Evolutionary conservation across 2,797 vertebrate species (phyloP).

Genomic region (Pseudochirops cupreus): DNA sequence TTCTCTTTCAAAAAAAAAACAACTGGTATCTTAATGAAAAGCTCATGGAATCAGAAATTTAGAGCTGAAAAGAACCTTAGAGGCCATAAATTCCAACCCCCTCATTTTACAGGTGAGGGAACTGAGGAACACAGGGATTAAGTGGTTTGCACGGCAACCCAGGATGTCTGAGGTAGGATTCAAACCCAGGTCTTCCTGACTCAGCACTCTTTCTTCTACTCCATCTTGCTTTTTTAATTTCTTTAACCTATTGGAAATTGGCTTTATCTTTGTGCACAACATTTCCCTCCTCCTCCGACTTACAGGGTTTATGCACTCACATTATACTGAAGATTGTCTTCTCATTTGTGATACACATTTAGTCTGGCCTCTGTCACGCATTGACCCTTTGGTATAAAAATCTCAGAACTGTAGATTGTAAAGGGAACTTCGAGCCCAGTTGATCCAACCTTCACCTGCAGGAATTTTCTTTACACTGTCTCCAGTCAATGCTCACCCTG

Average conservation of each 20-base stretch:
- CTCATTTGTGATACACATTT: background rate
- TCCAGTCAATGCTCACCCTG: background rate
- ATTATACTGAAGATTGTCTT: background rate
- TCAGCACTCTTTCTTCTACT: background rate
- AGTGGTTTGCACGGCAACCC: background rate
- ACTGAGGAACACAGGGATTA: background rate
- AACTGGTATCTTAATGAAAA: background rate
- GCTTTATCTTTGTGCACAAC: background rate
- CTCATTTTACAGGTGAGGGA: background rate
- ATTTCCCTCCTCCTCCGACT: too few species aligned
- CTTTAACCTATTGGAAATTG: background rate
- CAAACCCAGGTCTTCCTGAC: background rate
- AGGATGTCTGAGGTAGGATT: background rate
- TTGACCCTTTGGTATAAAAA: background rate
- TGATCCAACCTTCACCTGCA: background rate
- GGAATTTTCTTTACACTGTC: background rate
- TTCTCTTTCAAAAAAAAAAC: background rate
- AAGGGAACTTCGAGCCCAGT: background rate
- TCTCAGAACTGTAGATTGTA: background rate
- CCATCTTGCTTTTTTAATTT: background rate
- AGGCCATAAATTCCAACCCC: background rate
- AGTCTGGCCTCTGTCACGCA: background rate
- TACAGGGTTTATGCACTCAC: background rate
- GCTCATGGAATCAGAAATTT: background rate
- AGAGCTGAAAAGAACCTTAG: background rate